A percentile compares a stretch with the other conserved stretches of the same genome.
phyloP scores from a whole-genome alignment of 2,888 invertebrate genomes.

The Pedicia rivosa region DNA sequence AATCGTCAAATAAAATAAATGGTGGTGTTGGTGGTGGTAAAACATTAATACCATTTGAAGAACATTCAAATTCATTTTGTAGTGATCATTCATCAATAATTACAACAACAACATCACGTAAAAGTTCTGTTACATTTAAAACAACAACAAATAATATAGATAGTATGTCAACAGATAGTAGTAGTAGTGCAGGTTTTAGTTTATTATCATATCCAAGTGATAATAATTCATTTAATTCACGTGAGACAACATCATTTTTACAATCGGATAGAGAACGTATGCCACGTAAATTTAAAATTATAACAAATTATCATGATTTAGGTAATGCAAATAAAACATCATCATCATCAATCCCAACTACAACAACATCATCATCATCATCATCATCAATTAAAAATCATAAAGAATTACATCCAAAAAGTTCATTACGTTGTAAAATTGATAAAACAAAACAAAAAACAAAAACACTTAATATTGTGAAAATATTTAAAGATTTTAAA shows the following conservation, averaged over 20 bases:
- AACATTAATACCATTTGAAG: conserved; percentile 11
- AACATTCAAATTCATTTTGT: conserved; percentile 18
- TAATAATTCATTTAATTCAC: conserved; percentile 4
- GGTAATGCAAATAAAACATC: neutral
- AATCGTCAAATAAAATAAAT: neutral
- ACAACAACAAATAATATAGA: conserved; percentile 9
- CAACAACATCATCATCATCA: neutral
- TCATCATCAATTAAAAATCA: neutral
- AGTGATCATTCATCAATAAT: conserved; percentile 22
- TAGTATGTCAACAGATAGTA: conserved; percentile 6
- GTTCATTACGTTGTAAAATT: conserved; percentile 2
- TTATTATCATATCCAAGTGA: conserved; percentile 7
- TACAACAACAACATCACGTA: conserved; percentile 21
- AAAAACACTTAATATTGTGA: conserved; percentile 1
- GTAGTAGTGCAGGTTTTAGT: conserved; percentile 7
- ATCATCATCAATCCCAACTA: neutral
- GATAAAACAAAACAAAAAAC: conserved; percentile 2
- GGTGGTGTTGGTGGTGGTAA: no score
- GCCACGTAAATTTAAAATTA: conserved; percentile 3
- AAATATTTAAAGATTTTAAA: conserved; percentile 6
- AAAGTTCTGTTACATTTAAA: conserved; percentile 28
- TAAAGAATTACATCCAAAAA: conserved; percentile 2
- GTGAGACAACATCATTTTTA: neutral
- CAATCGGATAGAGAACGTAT: conserved; percentile 1
- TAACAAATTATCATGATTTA: conserved; percentile 1